Base-by-base conservation (phyloP, 2,113 vertebrate species). In the Aythya baeri region DNA sequence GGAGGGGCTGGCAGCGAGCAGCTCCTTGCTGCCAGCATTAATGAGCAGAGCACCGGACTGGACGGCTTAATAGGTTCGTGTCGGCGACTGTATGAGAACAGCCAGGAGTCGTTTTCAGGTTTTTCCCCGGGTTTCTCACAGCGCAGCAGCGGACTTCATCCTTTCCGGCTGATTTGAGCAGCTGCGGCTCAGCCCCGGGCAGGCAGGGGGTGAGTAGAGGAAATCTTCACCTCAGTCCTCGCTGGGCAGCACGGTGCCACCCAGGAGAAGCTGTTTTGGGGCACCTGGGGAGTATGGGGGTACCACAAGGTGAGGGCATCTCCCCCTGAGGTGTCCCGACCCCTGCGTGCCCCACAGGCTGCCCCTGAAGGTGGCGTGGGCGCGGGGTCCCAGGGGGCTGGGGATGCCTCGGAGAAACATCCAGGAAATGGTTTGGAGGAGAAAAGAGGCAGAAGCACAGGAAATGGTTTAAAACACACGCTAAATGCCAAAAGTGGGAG, bases 401-500 rank as follows among this genome's bases (percentile, higher is more conserved):
- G 65, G 41, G 36, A 20, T 20, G 31, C 38, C 26, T 43, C 29
- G 2, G 26, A 43, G 38, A 13, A 65, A 13, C 38, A 43, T 18
- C 38, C 20, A 32, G 77, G 21, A 32, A 20, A 13, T 13, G 23
- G 32, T 31, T 29, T 43, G 44, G 41, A 50, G 49, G 20, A 13
- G 29, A 43, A 65, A 11, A n/a, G 43, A 52, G 57, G 25, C 55
- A 18, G 32, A 22, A 62, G 54, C 67, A 9, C 38, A 13, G 66
- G 44, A 34, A 70, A 12, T 27, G 68, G 57, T 65, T 65, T 26
- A 17, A 41, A 88, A 27, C 49, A 1, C 26, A 2, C 2, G 1
- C 29, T 17, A 20, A 1, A 1, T 4, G 25, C 25, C 46, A 11
- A 38, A 20, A 10, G 36, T 13, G 2, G 6, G 31, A 41, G 52